Evolutionary conservation across 2,888 invertebrate species (phyloP).

Genomic region (Luperina testacea): DNA sequence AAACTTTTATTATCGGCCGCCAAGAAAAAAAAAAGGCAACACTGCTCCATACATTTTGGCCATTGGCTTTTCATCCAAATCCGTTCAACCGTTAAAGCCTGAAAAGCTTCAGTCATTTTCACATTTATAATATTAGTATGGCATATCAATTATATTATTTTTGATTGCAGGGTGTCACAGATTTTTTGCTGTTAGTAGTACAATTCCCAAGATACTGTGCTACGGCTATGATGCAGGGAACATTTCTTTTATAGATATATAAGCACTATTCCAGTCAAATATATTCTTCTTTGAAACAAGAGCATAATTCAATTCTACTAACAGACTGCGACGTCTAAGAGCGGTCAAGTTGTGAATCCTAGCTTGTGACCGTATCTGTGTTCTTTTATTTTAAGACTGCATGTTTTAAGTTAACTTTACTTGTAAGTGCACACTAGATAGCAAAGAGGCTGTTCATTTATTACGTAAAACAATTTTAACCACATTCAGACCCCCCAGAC

Average conservation of each 20-base stretch:
- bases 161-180: conserved; percentile 4
- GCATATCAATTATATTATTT: neutral
- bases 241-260: neutral
- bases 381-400: neutral
- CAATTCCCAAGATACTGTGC: conserved; percentile 22
- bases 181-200: neutral
- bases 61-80: neutral
- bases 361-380: neutral
- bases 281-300: neutral
- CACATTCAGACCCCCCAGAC: too few species aligned
- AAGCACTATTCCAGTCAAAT: neutral
- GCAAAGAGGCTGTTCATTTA: neutral
- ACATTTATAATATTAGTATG: neutral
- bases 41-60: neutral
- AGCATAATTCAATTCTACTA: neutral
- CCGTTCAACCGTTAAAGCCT: neutral
- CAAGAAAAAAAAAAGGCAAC: neutral
- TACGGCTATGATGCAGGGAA: neutral
- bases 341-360: neutral
- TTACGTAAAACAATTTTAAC: too few species aligned
- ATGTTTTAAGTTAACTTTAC: neutral
- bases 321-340: neutral
- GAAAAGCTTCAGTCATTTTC: neutral
- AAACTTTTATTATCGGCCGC: neutral
- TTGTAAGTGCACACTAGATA: neutral